Evolutionary conservation across 2,797 vertebrate genomes (phyloP).

Genomic region (Pristis pectinata): DNA sequence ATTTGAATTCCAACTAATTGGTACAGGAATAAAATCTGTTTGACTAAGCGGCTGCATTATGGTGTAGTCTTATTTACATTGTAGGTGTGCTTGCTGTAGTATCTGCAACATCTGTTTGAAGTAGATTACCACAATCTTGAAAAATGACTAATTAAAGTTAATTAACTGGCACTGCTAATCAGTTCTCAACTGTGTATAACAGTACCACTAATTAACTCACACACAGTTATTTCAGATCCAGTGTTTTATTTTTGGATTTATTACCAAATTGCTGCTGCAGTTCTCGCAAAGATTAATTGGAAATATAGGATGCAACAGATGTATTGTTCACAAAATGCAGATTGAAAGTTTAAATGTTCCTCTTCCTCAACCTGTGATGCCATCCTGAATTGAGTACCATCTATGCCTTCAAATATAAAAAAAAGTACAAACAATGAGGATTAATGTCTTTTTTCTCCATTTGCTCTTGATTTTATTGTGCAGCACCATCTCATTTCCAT

Average conservation of each 20-base stretch:
- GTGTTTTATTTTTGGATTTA: constrained; percentile 26
- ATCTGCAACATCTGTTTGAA: constrained; percentile 36
- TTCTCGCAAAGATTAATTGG: not conserved
- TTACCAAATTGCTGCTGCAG: constrained; percentile 5
- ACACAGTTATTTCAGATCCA: constrained; percentile 21
- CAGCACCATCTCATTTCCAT: not conserved
- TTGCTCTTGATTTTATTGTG: not conserved
- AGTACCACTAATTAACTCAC: constrained; percentile 30
- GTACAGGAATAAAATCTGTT: not conserved
- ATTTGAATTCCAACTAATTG: not conserved
- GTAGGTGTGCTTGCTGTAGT: not conserved
- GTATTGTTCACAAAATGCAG: not conserved
- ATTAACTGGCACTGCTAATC: constrained; percentile 34
- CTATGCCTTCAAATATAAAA: not conserved
- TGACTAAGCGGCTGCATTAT: not conserved
- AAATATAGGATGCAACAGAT: not conserved
- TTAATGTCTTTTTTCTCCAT: not conserved
- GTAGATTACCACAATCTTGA: constrained; percentile 10
- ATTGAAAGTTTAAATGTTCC: not conserved
- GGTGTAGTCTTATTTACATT: constrained; percentile 16
- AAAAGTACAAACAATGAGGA: not conserved
- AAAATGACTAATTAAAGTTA: constrained; percentile 37
- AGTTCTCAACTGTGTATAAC: constrained; percentile 32
- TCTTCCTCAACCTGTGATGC: not conserved
- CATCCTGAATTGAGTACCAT: not conserved